A percentile compares a stretch with the other conserved stretches of the same genome.
These are phyloP conservation scores for Drosophila pseudotalamancana DNA, from an alignment of 2,888 invertebrate genomes.

Conservation along the genomic window DNA sequence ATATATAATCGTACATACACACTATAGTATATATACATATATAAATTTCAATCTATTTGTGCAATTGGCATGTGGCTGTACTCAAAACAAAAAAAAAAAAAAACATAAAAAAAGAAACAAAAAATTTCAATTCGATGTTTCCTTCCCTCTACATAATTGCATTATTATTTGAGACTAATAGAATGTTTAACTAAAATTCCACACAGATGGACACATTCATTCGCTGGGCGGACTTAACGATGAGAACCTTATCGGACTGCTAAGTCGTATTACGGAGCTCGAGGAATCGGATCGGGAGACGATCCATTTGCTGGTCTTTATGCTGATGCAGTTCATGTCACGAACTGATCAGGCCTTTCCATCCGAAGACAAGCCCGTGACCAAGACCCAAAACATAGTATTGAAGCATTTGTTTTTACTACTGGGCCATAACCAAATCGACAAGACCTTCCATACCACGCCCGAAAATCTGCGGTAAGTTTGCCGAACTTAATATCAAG, in stretches of 20 bases:
- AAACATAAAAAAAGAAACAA: constrained; percentile 18
- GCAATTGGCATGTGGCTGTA: constrained; percentile 76
- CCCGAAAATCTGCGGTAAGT: constrained; percentile 92
- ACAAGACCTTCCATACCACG: constrained; percentile 95
- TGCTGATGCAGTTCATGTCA: constrained; percentile 98
- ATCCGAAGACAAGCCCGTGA: constrained; percentile 92
- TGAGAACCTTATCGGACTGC: constrained; percentile 90
- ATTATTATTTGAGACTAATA: constrained; percentile 1
- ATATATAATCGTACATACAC: constrained; percentile 39
- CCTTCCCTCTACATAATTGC: neutral
- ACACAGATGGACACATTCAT: constrained; percentile 91
- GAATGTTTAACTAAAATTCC: neutral
- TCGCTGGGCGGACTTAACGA: constrained; percentile 93
- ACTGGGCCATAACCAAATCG: constrained; percentile 96
- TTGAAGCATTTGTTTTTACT: constrained; percentile 95
- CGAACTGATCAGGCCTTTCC: constrained; percentile 92
- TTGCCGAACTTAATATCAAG: accelerated
- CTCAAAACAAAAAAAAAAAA: constrained; percentile 24
- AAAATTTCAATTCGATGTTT: constrained; percentile 23
- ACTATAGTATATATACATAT: constrained; percentile 26
- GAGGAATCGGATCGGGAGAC: constrained; percentile 98
- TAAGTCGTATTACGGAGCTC: constrained; percentile 95
- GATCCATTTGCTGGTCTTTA: constrained; percentile 95
- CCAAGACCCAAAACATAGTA: constrained; percentile 93
- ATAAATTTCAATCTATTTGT: constrained; percentile 67